Conservation (phyloP, 2,797 vertebrate species). For the Tadarida brasiliensis region DNA sequence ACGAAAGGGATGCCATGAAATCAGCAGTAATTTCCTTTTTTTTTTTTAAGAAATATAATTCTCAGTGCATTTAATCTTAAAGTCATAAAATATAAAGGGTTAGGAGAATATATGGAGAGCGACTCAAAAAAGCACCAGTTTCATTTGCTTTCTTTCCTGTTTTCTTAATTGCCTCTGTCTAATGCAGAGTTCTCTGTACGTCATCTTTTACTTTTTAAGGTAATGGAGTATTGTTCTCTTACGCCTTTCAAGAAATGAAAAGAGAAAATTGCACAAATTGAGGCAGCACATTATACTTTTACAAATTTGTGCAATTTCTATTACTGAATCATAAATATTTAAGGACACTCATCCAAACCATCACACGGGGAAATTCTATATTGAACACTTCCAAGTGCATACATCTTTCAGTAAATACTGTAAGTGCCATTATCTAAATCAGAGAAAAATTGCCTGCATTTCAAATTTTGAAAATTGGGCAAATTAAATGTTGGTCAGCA, state of each 20-base stretch:
- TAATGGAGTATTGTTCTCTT: constrained; percentile 66
- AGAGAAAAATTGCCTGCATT: constrained; percentile 61
- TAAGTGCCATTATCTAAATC: constrained; percentile 71
- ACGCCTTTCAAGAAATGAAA: constrained; percentile 12
- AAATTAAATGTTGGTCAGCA: constrained; percentile 73
- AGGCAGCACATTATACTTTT: constrained; percentile 17
- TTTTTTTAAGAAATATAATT: constrained; percentile 19
- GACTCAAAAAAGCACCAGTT: not conserved
- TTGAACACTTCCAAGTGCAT: constrained; percentile 45
- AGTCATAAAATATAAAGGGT: not conserved
- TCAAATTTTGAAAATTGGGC: constrained; percentile 67
- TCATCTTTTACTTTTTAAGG: constrained; percentile 62
- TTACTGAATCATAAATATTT: constrained; percentile 79
- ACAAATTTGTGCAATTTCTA: constrained; percentile 70
- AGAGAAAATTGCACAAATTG: constrained; percentile 37
- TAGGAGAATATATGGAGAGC: constrained; percentile 6
- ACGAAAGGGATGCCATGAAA: constrained; percentile 1
- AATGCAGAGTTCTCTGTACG: constrained; percentile 24
- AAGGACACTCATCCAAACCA: constrained; percentile 52
- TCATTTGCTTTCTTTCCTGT: constrained; percentile 47
- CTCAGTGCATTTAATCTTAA: constrained; percentile 50
- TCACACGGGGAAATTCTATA: constrained; percentile 45
- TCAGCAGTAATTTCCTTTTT: not conserved
- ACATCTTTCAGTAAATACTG: constrained; percentile 64
- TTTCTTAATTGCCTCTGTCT: constrained; percentile 69